Evolutionary conservation across 2,888 invertebrate species (phyloP).

Genomic region (Drosophila seclusa): DNA sequence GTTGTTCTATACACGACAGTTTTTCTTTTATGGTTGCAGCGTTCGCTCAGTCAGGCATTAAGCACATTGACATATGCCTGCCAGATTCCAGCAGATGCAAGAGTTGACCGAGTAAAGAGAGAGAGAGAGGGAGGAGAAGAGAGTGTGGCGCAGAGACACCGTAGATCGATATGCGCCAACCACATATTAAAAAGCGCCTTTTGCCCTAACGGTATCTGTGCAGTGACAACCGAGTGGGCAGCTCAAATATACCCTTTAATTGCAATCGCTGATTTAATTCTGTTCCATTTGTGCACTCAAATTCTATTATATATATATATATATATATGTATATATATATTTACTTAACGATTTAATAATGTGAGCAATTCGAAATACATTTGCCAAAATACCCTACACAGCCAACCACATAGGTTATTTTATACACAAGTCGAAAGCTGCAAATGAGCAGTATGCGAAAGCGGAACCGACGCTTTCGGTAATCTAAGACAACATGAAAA

Average conservation of each 20-base stretch:
- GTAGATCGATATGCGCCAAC: constrained; percentile 67
- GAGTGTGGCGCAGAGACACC: constrained; percentile 22
- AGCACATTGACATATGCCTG: constrained; percentile 74
- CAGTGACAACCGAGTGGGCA: not conserved
- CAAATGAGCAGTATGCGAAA: constrained; percentile 61
- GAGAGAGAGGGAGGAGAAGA: constrained; percentile 13
- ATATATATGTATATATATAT: no score
- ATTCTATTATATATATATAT: no score
- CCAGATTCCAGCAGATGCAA: constrained; percentile 57
- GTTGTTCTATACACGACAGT: constrained; percentile 43
- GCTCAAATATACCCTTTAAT: constrained; percentile 21
- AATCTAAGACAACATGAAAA: constrained; percentile 74
- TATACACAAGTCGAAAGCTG: constrained; percentile 36
- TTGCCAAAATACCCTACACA: not conserved
- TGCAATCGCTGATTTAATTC: not conserved
- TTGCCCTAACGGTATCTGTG: constrained; percentile 49
- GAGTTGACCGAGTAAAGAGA: constrained; percentile 12
- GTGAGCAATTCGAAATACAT: not conserved
- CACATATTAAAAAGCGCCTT: constrained; percentile 62
- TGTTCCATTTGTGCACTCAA: not conserved
- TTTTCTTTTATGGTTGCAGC: constrained; percentile 44
- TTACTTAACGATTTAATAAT: not conserved
- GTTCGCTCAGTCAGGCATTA: constrained; percentile 68
- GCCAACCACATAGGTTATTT: constrained; percentile 19
- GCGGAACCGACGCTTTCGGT: constrained; percentile 72